A percentile compares a stretch with the other conserved stretches of the same genome.
Evolutionary conservation across 2,797 vertebrate species (phyloP).

Genomic region (Eremophila alpestris): DNA sequence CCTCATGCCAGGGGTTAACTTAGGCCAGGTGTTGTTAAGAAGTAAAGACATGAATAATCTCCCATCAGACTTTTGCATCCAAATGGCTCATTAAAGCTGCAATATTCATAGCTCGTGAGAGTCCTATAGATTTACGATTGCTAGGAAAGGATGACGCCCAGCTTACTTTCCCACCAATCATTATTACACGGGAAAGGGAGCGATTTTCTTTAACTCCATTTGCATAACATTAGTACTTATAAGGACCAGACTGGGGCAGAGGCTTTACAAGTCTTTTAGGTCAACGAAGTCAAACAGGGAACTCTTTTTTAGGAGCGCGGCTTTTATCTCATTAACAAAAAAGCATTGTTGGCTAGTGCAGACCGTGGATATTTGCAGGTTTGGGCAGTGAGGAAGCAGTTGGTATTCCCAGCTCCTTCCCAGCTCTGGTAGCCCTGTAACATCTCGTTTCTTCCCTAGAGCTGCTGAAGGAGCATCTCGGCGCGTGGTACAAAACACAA

Average conservation of each 20-base stretch:
- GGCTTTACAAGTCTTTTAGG: background rate
- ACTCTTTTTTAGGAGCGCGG: background rate
- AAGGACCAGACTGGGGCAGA: background rate
- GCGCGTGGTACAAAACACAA: background rate
- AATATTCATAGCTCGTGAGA: constrained; percentile 43
- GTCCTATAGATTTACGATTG: constrained; percentile 59
- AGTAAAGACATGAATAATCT: constrained; percentile 2
- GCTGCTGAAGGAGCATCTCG: background rate
- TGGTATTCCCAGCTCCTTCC: background rate
- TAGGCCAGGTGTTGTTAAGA: background rate
- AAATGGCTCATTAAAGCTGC: constrained; percentile 32
- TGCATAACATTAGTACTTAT: constrained; percentile 32
- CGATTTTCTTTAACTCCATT: constrained; percentile 47
- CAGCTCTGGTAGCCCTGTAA: background rate
- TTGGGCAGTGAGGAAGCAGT: background rate
- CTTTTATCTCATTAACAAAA: background rate
- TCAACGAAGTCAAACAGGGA: background rate
- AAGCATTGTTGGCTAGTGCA: background rate
- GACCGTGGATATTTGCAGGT: background rate
- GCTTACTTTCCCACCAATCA: constrained; percentile 65
- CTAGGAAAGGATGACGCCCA: constrained; percentile 49
- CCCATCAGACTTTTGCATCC: constrained; percentile 34
- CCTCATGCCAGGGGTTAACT: background rate
- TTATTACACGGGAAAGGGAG: constrained; percentile 66
- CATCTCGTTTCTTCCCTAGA: background rate